Evolutionary conservation across 2,113 vertebrate genomes (phyloP), one percentile per base, ranked within the genome.

Genomic region (Microcebus murinus): DNA sequence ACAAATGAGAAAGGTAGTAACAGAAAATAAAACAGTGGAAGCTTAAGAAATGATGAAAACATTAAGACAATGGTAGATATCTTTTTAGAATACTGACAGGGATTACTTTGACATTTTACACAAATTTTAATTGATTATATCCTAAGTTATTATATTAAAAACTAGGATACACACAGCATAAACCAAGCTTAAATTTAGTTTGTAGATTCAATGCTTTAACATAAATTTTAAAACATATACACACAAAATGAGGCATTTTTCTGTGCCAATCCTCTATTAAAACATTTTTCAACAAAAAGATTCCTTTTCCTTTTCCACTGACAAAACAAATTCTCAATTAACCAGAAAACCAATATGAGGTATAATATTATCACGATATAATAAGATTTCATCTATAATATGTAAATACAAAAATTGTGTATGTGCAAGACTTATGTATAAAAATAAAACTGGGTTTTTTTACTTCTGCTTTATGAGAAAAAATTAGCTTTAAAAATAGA

Each of bases 11-110:
- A 91, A 85, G 11, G 1, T 31, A 85, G 10, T 59, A 55, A 79
- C 14, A 94, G 42, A 14, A 23, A 61, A 50, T 39, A 13, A 74
- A 50, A 71, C 73, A 55, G 61, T 48, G 15, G 25, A 61, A 80
- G 36, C 27, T 74, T 91, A 91, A 94, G 65, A 79, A 90, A 85
- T 65, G 91, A 80, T 45, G 18, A 85, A 57, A 93, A 61, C 14
- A 92, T 34, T 63, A 55, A 73, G 82, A 83, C 15, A 59, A 17
- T 52, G 42, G 61, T 81, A 87, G 87, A 70, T 50, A 48, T 48
- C 57, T 52, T 77, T 76, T 8, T 17, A 55, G 57, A 85, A 34
- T 57, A 34, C 48, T 3, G 31, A 25, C 9, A 68, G 63, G 31
- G 13, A 45, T 63, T 79, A 86, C 39, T 84, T 50, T 73, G n/a